Conservation (phyloP, 2,797 vertebrate genomes). For the Hoplostethus mediterraneus region DNA sequence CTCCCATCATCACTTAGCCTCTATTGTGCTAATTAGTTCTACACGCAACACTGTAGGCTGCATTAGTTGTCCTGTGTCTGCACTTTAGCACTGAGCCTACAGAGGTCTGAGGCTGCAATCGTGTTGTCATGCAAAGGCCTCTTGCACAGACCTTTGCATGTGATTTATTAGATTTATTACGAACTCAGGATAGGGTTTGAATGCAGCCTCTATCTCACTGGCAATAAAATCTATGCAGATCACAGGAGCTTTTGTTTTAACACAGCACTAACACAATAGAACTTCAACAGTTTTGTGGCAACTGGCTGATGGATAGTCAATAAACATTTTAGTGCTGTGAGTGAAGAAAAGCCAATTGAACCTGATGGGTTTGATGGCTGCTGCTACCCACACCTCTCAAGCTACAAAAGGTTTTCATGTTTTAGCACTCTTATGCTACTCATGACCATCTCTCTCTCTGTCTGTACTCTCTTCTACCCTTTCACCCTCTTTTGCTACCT, state of each 20-base stretch:
- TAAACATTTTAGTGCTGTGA: slow-evolving; percentile 15
- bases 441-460: slow-evolving; percentile 3
- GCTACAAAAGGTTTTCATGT: slow-evolving; percentile 16
- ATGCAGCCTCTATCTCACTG: slow-evolving; percentile 8
- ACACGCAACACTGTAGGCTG: not conserved
- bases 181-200: not conserved
- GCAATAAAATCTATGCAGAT: not conserved
- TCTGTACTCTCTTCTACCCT: not conserved
- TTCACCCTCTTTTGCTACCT: slow-evolving; percentile 8
- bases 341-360: slow-evolving; percentile 15
- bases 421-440: not conserved
- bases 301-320: not conserved
- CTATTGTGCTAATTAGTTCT: slow-evolving; percentile 10
- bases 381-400: not conserved
- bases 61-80: slow-evolving; percentile 5
- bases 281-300: not conserved
- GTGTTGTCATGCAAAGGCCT: not conserved
- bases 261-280: not conserved
- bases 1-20: slow-evolving; percentile 25
- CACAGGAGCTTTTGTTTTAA: not conserved
- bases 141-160: not conserved
- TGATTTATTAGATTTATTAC: no score
- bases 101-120: not conserved
- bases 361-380: not conserved
- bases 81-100: slow-evolving; percentile 4